These are phyloP conservation scores for Dendrolimus pini DNA, from an alignment of 2,888 invertebrate genomes.

Conservation along the genomic window DNA sequence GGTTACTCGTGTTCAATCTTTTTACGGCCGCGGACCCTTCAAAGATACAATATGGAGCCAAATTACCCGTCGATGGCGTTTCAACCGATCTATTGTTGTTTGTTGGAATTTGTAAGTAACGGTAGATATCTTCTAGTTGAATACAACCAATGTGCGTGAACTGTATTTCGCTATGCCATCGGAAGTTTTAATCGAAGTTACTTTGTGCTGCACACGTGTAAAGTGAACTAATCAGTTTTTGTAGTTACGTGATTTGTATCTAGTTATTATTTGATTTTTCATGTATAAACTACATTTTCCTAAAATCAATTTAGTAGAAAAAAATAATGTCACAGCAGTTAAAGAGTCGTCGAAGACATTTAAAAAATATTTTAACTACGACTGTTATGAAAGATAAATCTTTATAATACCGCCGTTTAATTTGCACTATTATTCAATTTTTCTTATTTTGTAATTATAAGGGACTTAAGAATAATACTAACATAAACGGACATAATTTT, in stretches of 20 bases:
- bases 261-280: not conserved
- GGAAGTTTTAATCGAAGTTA: conserved; percentile 3
- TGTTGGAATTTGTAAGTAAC: conserved; percentile 56
- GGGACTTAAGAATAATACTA: no score
- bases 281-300: not conserved
- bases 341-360: no score
- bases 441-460: not conserved
- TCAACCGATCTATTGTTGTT: conserved; percentile 45
- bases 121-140: conserved; percentile 52
- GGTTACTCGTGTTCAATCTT: conserved; percentile 30
- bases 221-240: not conserved
- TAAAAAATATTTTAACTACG: no score
- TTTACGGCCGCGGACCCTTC: conserved; percentile 34
- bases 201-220: not conserved
- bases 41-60: conserved; percentile 47
- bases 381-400: no score
- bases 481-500: no score
- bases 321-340: no score
- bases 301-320: not conserved
- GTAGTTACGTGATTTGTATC: no score
- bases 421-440: not conserved
- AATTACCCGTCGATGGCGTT: conserved; percentile 51
- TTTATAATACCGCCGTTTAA: not conserved
- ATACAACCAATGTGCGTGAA: conserved; percentile 44
- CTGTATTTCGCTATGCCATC: conserved; percentile 47